Evolutionary conservation across 1,140 invertebrate species (phyloP).

Genomic region (Agrilus planipennis): DNA sequence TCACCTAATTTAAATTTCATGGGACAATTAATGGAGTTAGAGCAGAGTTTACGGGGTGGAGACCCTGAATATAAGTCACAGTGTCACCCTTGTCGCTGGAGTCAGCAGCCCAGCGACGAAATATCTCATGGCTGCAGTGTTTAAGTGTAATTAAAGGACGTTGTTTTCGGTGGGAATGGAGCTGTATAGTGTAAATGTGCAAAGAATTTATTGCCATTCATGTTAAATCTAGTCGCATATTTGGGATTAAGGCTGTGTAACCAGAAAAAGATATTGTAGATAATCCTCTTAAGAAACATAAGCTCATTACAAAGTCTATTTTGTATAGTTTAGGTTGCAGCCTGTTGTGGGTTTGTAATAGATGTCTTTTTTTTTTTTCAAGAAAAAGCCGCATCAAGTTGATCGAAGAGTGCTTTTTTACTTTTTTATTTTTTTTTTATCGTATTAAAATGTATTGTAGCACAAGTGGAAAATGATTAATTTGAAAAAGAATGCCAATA

Average conservation of each 20-base stretch:
- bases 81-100: constrained; percentile 42
- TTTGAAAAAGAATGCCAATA: too few species aligned
- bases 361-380: too few species aligned
- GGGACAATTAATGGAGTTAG: constrained; percentile 83
- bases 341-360: too few species aligned
- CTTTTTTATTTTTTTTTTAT: too few species aligned
- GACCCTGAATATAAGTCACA: constrained; percentile 30
- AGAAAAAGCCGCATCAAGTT: too few species aligned
- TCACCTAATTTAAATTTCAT: constrained; percentile 97
- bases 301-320: too few species aligned
- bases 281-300: too few species aligned
- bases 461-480: too few species aligned
- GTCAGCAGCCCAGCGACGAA: constrained; percentile 39
- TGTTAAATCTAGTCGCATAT: constrained; percentile 6
- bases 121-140: constrained; percentile 43
- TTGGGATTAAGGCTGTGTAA: constrained; percentile 8
- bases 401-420: too few species aligned
- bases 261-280: too few species aligned
- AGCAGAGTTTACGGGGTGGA: constrained; percentile 51
- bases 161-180: constrained; percentile 3
- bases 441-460: too few species aligned
- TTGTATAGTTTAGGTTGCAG: too few species aligned
- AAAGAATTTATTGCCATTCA: neutral
- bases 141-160: constrained; percentile 11
- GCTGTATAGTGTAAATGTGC: neutral